A percentile compares a stretch with the other conserved stretches of the same genome.
These are phyloP conservation scores for Gryllus bimaculatus DNA, from an alignment of 1,140 invertebrate genomes.

Conservation along the genomic window DNA sequence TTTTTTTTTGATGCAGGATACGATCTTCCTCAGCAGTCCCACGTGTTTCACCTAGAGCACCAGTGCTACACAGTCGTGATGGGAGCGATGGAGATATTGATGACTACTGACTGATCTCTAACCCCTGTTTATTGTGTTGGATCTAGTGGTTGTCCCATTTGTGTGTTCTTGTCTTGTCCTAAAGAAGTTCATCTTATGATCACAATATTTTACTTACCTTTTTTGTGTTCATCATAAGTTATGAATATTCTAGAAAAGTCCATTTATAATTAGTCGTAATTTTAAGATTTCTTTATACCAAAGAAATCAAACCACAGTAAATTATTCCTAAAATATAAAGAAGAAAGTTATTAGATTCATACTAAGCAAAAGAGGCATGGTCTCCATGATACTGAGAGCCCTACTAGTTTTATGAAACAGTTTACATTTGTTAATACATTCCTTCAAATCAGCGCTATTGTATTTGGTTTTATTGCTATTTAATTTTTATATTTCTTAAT, in stretches of 20 bases:
- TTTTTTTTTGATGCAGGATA: conserved; percentile 11
- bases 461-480: no score
- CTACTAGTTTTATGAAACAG: background rate
- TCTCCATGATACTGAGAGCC: background rate
- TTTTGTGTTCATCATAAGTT: background rate
- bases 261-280: background rate
- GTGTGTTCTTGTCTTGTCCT: background rate
- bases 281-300: conserved; percentile 6
- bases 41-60: conserved; percentile 16
- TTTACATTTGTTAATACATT: background rate
- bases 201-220: background rate
- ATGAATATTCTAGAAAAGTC: background rate
- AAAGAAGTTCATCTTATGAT: background rate
- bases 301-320: background rate
- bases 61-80: conserved; percentile 17
- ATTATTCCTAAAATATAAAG: background rate
- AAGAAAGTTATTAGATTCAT: background rate
- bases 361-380: background rate
- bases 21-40: conserved; percentile 19
- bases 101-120: conserved; percentile 15
- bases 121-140: background rate
- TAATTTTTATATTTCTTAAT: background rate
- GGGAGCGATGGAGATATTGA: conserved; percentile 24
- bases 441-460: no score
- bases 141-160: background rate